A percentile compares a stretch with the other conserved stretches of the same genome.
Conservation (phyloP, 2,888 invertebrate genomes). For the Habroteleia sp. region DNA sequence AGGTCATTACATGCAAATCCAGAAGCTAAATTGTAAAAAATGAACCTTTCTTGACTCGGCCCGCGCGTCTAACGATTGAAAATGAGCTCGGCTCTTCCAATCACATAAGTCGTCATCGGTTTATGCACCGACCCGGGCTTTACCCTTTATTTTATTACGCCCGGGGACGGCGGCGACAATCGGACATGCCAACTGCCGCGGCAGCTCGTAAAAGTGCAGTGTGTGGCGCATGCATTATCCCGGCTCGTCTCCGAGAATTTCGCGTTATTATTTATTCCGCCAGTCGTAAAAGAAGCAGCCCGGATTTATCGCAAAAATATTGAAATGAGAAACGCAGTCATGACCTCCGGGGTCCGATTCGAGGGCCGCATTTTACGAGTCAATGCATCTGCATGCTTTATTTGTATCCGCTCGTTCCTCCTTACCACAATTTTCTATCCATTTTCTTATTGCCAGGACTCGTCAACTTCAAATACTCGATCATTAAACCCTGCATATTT, state of each 20-base stretch:
- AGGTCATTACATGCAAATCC: conserved; percentile 34
- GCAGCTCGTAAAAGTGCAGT: conserved; percentile 64
- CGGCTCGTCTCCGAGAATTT: conserved; percentile 57
- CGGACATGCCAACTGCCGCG: conserved; percentile 63
- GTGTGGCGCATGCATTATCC: conserved; percentile 55
- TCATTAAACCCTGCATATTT: conserved; percentile 46
- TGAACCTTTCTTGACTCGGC: conserved; percentile 14
- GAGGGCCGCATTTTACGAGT: conserved; percentile 49
- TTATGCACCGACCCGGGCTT: conserved; percentile 57
- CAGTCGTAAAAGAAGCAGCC: conserved; percentile 74
- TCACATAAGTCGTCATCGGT: conserved; percentile 57
- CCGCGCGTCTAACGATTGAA: conserved; percentile 36
- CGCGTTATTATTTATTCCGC: conserved; percentile 75
- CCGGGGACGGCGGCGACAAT: conserved; percentile 47
- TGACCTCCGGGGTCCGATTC: conserved; percentile 52
- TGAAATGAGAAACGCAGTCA: conserved; percentile 74
- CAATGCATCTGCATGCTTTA: conserved; percentile 41
- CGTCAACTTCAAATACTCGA: conserved; percentile 27
- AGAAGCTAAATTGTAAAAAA: conserved; percentile 53
- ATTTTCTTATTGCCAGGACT: conserved; percentile 25
- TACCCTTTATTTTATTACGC: conserved; percentile 62
- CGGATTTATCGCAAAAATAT: conserved; percentile 79
- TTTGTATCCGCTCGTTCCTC: conserved; percentile 22
- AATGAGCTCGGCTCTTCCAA: conserved; percentile 36
- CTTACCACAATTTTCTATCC: conserved; percentile 27